These are phyloP conservation scores for Darevskia nairensis DNA, from an alignment of 2,797 vertebrate genomes.

Conservation along the genomic window DNA sequence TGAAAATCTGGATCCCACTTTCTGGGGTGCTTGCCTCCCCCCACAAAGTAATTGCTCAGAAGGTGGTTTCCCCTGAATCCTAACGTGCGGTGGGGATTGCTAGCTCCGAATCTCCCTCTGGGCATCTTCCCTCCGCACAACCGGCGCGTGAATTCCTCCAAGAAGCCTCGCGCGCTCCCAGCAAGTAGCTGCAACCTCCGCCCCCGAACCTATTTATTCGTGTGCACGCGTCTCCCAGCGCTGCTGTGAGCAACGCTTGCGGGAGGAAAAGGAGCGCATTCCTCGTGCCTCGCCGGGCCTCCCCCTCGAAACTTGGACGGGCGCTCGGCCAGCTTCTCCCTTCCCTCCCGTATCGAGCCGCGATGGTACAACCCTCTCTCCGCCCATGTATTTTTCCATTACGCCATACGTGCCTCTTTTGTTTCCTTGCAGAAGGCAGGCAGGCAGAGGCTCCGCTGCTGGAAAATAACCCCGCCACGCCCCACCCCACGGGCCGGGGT, in stretches of 20 bases:
- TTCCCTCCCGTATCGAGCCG: background rate
- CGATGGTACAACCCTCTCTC: background rate
- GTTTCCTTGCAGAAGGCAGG: background rate
- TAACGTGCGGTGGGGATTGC: background rate
- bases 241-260: too few species aligned
- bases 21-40: background rate
- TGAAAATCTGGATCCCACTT: background rate
- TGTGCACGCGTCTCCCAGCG: background rate
- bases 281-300: background rate
- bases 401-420: background rate
- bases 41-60: background rate
- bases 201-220: too few species aligned
- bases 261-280: background rate
- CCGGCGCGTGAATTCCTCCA: background rate
- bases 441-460: too few species aligned
- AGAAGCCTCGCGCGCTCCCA: too few species aligned
- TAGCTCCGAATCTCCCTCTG: background rate
- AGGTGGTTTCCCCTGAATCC: background rate
- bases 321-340: background rate
- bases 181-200: background rate
- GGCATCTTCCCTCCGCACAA: background rate
- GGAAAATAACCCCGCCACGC: background rate
- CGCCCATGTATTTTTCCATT: slow-evolving; percentile 31
- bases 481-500: background rate
- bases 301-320: too few species aligned